These are phyloP conservation scores for Sebastes vulpes DNA, from an alignment of 2,797 vertebrate species.

Conservation along the genomic window DNA sequence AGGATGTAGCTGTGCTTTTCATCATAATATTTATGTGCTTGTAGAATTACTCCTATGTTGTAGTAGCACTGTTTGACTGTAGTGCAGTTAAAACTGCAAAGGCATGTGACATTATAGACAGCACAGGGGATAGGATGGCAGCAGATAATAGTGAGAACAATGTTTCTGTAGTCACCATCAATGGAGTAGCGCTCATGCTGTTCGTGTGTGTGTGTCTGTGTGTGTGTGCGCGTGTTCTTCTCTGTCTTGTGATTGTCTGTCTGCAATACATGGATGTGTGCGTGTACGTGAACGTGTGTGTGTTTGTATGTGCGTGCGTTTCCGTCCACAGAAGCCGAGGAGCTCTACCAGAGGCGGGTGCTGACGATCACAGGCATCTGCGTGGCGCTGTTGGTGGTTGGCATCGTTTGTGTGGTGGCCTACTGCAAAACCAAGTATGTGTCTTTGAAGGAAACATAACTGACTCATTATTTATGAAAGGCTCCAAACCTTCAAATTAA, in stretches of 20 bases:
- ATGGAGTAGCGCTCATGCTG: constrained; percentile 66
- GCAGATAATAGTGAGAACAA: constrained; percentile 37
- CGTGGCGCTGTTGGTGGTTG: constrained; percentile 95
- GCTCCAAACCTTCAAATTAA: constrained; percentile 15
- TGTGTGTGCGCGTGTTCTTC: constrained; percentile 5
- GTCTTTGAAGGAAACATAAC: constrained; percentile 17
- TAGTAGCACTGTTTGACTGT: constrained; percentile 28
- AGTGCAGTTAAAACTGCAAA: constrained; percentile 21
- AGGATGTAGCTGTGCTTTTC: constrained; percentile 37
- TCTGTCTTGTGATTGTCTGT: constrained; percentile 30
- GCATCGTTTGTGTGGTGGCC: constrained; percentile 97
- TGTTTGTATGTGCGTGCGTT: constrained; percentile 39
- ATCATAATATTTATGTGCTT: constrained; percentile 10
- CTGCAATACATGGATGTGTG: background rate
- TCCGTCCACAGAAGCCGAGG: constrained; percentile 91
- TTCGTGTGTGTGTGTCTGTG: constrained; percentile 45
- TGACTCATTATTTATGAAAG: background rate
- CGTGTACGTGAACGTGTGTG: constrained; percentile 13
- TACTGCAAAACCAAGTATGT: constrained; percentile 99
- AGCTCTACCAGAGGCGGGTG: constrained; percentile 97
- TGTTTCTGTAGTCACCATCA: constrained; percentile 31
- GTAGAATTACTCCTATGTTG: constrained; percentile 32
- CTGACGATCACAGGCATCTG: constrained; percentile 98
- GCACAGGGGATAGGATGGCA: constrained; percentile 46
- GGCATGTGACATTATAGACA: constrained; percentile 43